Base-by-base conservation (phyloP, 2,113 vertebrate species). In the Oryzias melastigma region DNA sequence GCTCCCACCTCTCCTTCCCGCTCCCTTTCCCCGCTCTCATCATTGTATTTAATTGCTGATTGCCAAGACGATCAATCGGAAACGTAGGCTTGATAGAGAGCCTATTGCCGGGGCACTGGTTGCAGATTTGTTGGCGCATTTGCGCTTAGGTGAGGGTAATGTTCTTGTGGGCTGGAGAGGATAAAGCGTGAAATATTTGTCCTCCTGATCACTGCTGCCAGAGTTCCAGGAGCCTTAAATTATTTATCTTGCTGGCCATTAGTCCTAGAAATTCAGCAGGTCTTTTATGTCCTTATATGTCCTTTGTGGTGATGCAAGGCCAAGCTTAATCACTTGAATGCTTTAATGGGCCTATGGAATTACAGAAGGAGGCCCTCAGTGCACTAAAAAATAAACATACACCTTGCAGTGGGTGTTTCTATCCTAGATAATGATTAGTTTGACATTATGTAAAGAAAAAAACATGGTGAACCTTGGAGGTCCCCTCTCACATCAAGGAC, bases 11-110 rank as follows among this genome's bases (percentile, higher is more conserved):
- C 71, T 58, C 60, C 67, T 25, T 62, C 48, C 43, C 68, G 50
- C 57, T 58, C 29, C 52, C 68, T 52, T 7, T 68, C 50, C 64
- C 58, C 71, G 59, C 85, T 85, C 85, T 91, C 86, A 91, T 92
- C 90, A 87, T 87, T 84, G 65, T 76, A 71, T 81, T 92, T 92
- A 93, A 92, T 93, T 92, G 88, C 89, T 86, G 89, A 91, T 90
- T 87, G 87, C 75, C 41, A 65, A 86, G 81, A 81, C 74, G 71
- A 88, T 92, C 90, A 90, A 90, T 91, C 71, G 70, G 70, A 79
- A 85, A 83, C 88, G 76, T 77, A 79, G 85, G 86, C 82, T 44
- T 68, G 85, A 86, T 85, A 53, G 78, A 79, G 79, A 86, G 71
- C 78, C 81, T 69, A 77, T 78, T 62, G 76, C 60, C 5, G 62